Percentiles rank a stretch among this genome's conserved stretches.
Evolutionary conservation across 2,888 invertebrate genomes (phyloP).

Genomic region (Perithous albicinctus): DNA sequence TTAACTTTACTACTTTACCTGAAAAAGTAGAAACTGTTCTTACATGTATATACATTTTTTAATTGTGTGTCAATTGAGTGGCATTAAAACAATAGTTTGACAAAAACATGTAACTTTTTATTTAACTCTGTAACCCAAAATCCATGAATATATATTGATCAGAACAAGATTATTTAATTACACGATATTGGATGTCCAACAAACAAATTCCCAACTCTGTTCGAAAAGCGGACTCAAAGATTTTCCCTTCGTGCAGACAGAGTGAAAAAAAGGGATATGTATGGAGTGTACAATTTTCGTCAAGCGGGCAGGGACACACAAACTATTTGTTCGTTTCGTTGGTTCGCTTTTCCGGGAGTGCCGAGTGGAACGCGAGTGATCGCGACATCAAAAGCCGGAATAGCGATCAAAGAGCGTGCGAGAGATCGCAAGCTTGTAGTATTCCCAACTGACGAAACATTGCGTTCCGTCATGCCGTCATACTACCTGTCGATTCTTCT

Average conservation of each 20-base stretch:
- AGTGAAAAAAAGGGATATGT: conserved; percentile 67
- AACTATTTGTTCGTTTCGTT: conserved; percentile 45
- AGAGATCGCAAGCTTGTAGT: conserved; percentile 42
- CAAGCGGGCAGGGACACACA: conserved; percentile 7
- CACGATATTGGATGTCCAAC: conserved; percentile 6
- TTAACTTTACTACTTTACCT: no score
- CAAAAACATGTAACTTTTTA: not conserved
- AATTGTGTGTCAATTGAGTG: no score
- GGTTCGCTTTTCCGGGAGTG: conserved; percentile 22
- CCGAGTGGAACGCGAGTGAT: conserved; percentile 42
- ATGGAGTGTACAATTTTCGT: conserved; percentile 63
- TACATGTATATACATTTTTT: no score
- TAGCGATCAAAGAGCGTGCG: conserved; percentile 56
- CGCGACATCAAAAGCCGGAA: conserved; percentile 33
- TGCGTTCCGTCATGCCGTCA: conserved; percentile 33
- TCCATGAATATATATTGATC: not conserved
- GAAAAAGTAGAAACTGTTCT: no score
- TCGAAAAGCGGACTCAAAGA: not conserved
- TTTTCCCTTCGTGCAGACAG: not conserved
- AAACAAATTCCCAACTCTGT: conserved; percentile 4
- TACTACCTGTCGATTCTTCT: conserved; percentile 49
- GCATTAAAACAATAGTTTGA: no score
- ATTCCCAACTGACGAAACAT: conserved; percentile 36
- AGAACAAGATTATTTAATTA: not conserved
- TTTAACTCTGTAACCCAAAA: not conserved